phyloP scores from a whole-genome alignment of 2,797 vertebrate species.

The Clarias platycephalus region DNA sequence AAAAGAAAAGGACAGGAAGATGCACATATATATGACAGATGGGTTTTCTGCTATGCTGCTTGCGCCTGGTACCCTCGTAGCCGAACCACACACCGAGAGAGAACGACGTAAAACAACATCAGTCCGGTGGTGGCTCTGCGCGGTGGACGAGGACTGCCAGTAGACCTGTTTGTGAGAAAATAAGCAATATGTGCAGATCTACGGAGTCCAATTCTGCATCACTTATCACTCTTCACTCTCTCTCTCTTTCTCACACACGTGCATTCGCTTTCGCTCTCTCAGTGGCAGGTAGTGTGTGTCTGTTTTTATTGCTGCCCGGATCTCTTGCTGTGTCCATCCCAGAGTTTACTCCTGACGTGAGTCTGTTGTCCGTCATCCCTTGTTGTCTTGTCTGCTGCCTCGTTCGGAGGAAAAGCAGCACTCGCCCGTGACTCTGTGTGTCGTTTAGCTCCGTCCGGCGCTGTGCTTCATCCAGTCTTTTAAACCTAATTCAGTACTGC shows the following conservation, averaged over 20 bases:
- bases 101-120: background rate
- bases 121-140: background rate
- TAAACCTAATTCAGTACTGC: slow-evolving; percentile 14
- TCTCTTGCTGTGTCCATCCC: slow-evolving; percentile 12
- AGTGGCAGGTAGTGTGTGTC: slow-evolving; percentile 39
- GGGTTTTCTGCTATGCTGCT: slow-evolving; percentile 1
- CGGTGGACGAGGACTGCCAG: background rate
- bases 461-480: slow-evolving; percentile 2
- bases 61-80: background rate
- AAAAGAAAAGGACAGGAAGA: background rate
- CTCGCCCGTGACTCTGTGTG: background rate
- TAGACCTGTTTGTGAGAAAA: background rate
- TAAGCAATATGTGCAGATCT: background rate
- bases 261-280: background rate
- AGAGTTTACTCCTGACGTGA: slow-evolving; percentile 8
- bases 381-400: background rate
- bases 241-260: background rate
- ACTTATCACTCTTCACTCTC: background rate
- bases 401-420: slow-evolving; percentile 15
- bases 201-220: background rate
- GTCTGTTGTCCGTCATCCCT: background rate
- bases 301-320: slow-evolving; percentile 39
- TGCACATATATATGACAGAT: slow-evolving; percentile 4
- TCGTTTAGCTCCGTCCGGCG: background rate
- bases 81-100: background rate